phyloP scores from a whole-genome alignment of 2,797 vertebrate genomes.

The Channallabes apus region DNA sequence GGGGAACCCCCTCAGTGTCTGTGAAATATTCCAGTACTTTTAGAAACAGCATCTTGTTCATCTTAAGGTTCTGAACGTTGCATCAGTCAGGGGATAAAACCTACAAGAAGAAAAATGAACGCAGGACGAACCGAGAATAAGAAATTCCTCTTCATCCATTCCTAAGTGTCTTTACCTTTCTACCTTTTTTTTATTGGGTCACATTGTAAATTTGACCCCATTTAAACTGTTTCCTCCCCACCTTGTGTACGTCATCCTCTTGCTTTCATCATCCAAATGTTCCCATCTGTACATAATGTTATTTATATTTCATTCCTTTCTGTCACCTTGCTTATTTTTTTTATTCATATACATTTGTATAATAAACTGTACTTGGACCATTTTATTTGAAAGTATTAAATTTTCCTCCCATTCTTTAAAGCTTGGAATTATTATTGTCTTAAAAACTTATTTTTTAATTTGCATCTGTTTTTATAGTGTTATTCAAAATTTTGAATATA shows the following conservation, averaged over 20 bases:
- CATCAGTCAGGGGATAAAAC: neutral
- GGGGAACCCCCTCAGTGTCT: neutral
- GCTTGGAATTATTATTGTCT: slow-evolving; percentile 65
- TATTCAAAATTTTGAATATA: slow-evolving; percentile 80
- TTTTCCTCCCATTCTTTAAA: slow-evolving; percentile 56
- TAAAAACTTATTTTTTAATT: slow-evolving; percentile 70
- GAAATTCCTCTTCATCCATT: slow-evolving; percentile 1
- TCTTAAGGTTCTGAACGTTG: slow-evolving; percentile 16
- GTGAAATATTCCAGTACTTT: neutral
- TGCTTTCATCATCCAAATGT: slow-evolving; percentile 17
- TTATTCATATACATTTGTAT: slow-evolving; percentile 64
- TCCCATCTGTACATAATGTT: slow-evolving; percentile 79
- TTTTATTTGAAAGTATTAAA: slow-evolving; percentile 67
- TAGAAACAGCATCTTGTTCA: neutral
- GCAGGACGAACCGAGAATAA: neutral
- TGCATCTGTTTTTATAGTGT: slow-evolving; percentile 71
- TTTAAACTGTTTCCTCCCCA: neutral
- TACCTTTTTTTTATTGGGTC: slow-evolving; percentile 1
- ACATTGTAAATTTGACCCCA: slow-evolving; percentile 13
- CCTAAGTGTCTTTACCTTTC: neutral
- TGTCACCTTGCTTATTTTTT: slow-evolving; percentile 63
- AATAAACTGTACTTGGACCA: slow-evolving; percentile 79
- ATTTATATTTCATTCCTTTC: slow-evolving; percentile 80
- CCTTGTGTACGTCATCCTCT: neutral
- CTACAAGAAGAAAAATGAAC: neutral